Percentiles rank a stretch among this genome's conserved stretches.
Evolutionary conservation across 2,113 vertebrate species (phyloP).

Genomic region (Ancistrus triradiatus): DNA sequence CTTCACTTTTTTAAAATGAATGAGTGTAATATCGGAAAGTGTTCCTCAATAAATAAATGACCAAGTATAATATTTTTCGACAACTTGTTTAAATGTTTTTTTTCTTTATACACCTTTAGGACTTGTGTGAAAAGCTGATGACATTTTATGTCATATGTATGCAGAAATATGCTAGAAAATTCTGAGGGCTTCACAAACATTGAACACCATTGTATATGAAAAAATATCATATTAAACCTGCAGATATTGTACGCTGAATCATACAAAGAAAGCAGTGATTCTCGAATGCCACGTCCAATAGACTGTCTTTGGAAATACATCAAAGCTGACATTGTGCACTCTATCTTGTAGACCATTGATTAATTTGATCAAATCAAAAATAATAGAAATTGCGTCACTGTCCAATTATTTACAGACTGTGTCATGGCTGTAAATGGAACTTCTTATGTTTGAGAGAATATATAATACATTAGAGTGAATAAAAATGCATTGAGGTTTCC

Average conservation of each 20-base stretch:
- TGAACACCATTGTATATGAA: no score
- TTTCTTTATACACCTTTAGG: no score
- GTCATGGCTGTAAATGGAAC: slow-evolving; percentile 9
- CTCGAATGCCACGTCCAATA: not conserved
- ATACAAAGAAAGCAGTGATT: not conserved
- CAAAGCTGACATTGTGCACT: slow-evolving; percentile 4
- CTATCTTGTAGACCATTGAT: not conserved
- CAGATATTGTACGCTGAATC: not conserved
- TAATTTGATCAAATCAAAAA: not conserved
- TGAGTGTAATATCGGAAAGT: no score
- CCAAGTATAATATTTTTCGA: no score
- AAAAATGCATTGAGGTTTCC: slow-evolving; percentile 2
- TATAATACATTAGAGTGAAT: slow-evolving; percentile 25
- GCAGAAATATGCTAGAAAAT: no score
- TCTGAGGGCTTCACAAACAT: no score
- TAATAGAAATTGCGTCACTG: not conserved
- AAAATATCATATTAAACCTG: not conserved
- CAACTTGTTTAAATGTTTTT: no score
- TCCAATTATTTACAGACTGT: slow-evolving; percentile 9
- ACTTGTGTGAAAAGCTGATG: no score
- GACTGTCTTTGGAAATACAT: not conserved
- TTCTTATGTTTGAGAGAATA: not conserved
- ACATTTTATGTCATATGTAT: no score
- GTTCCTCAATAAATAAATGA: no score
- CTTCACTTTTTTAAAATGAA: no score